Conservation (phyloP, 1,140 invertebrate species). For the Cherax destructor region DNA sequence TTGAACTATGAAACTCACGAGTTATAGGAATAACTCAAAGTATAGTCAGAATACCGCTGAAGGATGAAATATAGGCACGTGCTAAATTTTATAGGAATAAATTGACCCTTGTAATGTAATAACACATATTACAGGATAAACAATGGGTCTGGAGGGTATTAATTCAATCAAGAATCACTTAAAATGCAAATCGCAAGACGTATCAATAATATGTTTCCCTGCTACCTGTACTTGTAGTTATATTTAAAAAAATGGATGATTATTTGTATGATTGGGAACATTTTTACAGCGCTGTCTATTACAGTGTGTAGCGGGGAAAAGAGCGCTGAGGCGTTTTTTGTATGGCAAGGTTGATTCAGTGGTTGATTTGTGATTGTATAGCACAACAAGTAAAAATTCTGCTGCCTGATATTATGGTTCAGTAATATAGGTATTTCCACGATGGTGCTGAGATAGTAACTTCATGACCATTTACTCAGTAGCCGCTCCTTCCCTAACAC, state of each 20-base stretch:
- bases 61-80: neutral
- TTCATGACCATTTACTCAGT: too few relatives aligned
- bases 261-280: neutral
- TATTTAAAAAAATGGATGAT: neutral
- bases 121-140: neutral
- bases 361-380: too few relatives aligned
- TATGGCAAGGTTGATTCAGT: neutral
- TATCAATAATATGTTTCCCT: slow-evolving; percentile 5
- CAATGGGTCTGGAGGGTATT: neutral
- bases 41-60: too few relatives aligned
- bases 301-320: neutral
- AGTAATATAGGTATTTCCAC: too few relatives aligned
- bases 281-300: neutral
- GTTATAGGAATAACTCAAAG: too few relatives aligned
- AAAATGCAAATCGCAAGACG: slow-evolving; percentile 16
- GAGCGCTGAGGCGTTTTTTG: neutral
- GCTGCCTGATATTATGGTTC: too few relatives aligned
- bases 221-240: neutral
- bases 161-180: slow-evolving; percentile 10
- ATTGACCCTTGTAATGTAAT: neutral
- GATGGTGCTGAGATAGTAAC: too few relatives aligned
- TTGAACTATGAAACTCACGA: too few relatives aligned
- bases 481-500: too few relatives aligned
- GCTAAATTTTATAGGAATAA: neutral
- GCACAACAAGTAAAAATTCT: too few relatives aligned